A percentile compares a stretch with the other conserved stretches of the same genome.
Conservation (phyloP, 2,113 vertebrate genomes). For the Chlamydotis undulata region DNA sequence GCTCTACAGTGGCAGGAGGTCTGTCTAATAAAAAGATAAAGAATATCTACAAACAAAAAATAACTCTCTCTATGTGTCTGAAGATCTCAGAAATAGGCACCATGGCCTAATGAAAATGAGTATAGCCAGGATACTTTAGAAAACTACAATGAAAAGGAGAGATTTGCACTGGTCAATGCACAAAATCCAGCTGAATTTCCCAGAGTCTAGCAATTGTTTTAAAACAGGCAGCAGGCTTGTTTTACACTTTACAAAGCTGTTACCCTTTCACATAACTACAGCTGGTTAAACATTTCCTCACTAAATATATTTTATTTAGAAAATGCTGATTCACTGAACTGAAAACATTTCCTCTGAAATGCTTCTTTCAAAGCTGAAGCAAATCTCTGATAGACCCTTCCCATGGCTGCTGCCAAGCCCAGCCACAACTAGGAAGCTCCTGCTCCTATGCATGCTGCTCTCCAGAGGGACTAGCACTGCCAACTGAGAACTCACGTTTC, state of each 20-base stretch:
- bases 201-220: background rate
- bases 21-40: background rate
- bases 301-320: background rate
- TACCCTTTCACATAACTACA: background rate
- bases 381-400: background rate
- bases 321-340: background rate
- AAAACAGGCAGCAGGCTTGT: background rate
- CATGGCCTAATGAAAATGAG: background rate
- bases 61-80: background rate
- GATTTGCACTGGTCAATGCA: background rate
- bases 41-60: background rate
- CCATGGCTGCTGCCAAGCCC: background rate
- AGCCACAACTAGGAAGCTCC: background rate
- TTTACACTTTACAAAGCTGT: background rate
- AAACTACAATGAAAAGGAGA: background rate
- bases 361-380: background rate
- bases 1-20: background rate
- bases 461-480: background rate
- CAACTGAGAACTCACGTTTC: background rate
- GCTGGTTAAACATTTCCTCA: conserved; percentile 19
- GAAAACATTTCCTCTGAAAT: background rate
- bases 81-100: background rate
- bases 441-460: background rate
- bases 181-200: background rate
- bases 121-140: background rate